Conservation (phyloP, 1,140 invertebrate genomes). For the Scaptodrosophila lebanonensis region DNA sequence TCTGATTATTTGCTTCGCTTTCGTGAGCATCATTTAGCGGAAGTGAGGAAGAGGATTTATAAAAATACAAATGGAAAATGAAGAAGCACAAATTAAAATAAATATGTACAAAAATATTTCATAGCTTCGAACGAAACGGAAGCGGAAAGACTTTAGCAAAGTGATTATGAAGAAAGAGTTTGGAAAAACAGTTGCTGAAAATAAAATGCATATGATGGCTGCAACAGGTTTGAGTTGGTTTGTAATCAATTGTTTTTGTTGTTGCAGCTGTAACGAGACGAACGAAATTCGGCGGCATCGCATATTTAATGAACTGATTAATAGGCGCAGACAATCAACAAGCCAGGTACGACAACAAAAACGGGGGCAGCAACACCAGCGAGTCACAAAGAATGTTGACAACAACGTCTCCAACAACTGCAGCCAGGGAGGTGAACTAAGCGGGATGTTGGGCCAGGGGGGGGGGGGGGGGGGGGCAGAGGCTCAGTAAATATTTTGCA, state of each 20-base stretch:
- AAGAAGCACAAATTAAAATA: constrained; percentile 2
- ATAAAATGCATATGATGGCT: constrained; percentile 7
- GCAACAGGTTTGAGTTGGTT: constrained; percentile 31
- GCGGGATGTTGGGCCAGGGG: neutral
- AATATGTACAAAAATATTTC: constrained; percentile 8
- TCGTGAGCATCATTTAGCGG: too few species aligned
- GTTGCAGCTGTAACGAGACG: too few species aligned
- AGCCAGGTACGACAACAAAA: constrained; percentile 21
- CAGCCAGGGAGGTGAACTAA: constrained; percentile 1
- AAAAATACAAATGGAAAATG: constrained; percentile 19
- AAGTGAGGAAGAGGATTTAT: constrained; percentile 25
- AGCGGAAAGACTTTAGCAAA: constrained; percentile 27
- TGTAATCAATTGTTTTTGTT: constrained; percentile 11
- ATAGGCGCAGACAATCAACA: constrained; percentile 57
- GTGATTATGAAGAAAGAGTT: neutral
- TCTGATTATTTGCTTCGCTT: too few species aligned
- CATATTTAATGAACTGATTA: constrained; percentile 63
- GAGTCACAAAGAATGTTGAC: constrained; percentile 33
- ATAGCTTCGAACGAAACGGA: constrained; percentile 20
- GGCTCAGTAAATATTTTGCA: constrained; percentile 63
- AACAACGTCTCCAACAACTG: too few species aligned
- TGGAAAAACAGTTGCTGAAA: constrained; percentile 1
- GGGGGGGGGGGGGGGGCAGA: neutral
- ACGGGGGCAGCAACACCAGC: constrained; percentile 34
- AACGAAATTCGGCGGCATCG: too few species aligned